A percentile compares a stretch with the other conserved stretches of the same genome.
Evolutionary conservation across 2,113 vertebrate species (phyloP).

Genomic region (Circaetus cinerascens): DNA sequence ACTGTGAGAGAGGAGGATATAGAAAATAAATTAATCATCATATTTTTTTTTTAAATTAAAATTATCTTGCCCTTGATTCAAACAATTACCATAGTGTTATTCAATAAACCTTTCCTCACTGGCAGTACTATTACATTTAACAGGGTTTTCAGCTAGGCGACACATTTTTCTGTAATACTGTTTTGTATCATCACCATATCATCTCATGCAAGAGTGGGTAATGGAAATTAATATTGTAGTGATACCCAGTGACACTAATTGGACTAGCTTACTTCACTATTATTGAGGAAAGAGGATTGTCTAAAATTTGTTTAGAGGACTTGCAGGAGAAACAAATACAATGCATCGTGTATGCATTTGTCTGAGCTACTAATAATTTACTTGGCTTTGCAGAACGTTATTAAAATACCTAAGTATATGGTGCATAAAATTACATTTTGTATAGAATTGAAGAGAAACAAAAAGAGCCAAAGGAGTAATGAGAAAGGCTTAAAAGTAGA

Average conservation of each 20-base stretch:
- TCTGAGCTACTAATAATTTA: neutral
- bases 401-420: conserved; percentile 15
- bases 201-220: conserved; percentile 60
- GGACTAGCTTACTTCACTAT: conserved; percentile 35
- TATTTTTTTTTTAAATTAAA: neutral
- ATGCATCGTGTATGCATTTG: neutral
- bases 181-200: conserved; percentile 44
- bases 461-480: neutral
- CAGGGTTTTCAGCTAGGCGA: conserved; percentile 19
- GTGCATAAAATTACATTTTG: conserved; percentile 48
- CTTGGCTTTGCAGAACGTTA: neutral
- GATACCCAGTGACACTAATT: conserved; percentile 56
- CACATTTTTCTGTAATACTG: conserved; percentile 12
- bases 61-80: neutral
- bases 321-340: conserved; percentile 9
- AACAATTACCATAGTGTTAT: neutral
- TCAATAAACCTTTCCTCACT: conserved; percentile 43
- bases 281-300: conserved; percentile 17
- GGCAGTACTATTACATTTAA: conserved; percentile 18
- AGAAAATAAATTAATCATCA: neutral
- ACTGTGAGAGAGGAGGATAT: neutral
- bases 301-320: conserved; percentile 17
- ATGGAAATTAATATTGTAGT: conserved; percentile 60
- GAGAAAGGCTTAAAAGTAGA: neutral
- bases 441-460: neutral